Conservation (phyloP, 2,113 vertebrate species). For the Felis chaus region DNA sequence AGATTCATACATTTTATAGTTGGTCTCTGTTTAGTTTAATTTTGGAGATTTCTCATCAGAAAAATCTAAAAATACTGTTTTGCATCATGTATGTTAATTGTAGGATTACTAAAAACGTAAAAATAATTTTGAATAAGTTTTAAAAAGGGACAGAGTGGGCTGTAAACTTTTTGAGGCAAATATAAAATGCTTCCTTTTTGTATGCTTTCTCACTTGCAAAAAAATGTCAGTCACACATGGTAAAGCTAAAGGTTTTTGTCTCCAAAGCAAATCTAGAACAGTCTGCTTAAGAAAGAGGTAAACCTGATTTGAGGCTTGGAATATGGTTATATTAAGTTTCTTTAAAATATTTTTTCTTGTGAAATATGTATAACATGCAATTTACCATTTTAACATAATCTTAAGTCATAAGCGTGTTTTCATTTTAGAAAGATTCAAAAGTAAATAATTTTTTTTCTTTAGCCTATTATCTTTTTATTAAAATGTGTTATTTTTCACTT, state of each 20-base stretch:
- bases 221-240: neutral
- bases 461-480: neutral
- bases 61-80: neutral
- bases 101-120: neutral
- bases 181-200: neutral
- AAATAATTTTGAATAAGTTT: slow-evolving; percentile 31
- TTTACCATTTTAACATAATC: neutral
- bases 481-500: slow-evolving; percentile 12
- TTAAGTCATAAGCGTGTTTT: neutral
- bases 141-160: neutral
- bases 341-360: neutral
- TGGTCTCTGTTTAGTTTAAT: slow-evolving; percentile 2
- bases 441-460: neutral
- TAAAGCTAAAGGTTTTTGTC: slow-evolving; percentile 10
- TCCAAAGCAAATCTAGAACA: neutral
- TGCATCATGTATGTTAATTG: neutral
- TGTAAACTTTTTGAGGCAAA: neutral
- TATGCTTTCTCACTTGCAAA: neutral
- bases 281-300: neutral
- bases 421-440: slow-evolving; percentile 41
- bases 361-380: neutral
- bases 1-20: neutral
- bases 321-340: neutral
- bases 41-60: slow-evolving; percentile 37
- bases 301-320: slow-evolving; percentile 21